phyloP scores from a whole-genome alignment of 2,797 vertebrate genomes.

The Anabas testudineus region DNA sequence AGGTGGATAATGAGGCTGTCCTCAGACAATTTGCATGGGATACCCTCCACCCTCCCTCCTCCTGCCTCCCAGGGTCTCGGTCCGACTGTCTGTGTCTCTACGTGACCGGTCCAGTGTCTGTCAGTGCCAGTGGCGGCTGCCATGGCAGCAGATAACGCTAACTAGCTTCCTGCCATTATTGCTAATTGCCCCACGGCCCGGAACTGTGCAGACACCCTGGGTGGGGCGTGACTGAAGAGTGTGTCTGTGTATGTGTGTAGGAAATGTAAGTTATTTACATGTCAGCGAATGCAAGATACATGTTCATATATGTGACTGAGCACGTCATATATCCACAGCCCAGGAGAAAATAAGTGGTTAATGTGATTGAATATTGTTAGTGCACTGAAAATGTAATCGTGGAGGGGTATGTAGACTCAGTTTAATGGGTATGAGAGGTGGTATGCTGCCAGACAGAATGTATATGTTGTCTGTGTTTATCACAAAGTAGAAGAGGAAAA shows the following conservation, averaged over 20 bases:
- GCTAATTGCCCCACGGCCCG: slow-evolving; percentile 78
- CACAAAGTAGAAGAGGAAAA: not conserved
- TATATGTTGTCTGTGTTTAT: slow-evolving; percentile 5
- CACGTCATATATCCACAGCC: not conserved
- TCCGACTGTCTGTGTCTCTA: slow-evolving; percentile 70
- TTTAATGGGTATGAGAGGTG: not conserved
- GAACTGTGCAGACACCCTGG: slow-evolving; percentile 82
- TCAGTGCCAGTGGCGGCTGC: slow-evolving; percentile 74
- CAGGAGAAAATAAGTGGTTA: not conserved
- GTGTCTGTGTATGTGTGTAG: slow-evolving; percentile 29
- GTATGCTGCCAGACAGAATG: slow-evolving; percentile 8
- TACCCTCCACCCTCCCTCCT: slow-evolving; percentile 7
- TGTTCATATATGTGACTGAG: slow-evolving; percentile 10
- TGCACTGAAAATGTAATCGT: not conserved
- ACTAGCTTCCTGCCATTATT: slow-evolving; percentile 87
- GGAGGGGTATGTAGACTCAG: not conserved
- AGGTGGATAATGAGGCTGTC: slow-evolving; percentile 30
- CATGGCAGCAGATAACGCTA: slow-evolving; percentile 84
- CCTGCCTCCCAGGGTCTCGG: slow-evolving; percentile 51
- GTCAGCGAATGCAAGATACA: slow-evolving; percentile 13
- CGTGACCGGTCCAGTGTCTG: slow-evolving; percentile 81
- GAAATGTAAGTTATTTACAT: slow-evolving; percentile 40
- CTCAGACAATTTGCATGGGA: slow-evolving; percentile 43
- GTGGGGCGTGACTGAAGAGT: slow-evolving; percentile 73
- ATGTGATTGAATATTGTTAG: not conserved